Evolutionary conservation across 1,140 invertebrate genomes (phyloP).

Genomic region (Hyphantria cunea): DNA sequence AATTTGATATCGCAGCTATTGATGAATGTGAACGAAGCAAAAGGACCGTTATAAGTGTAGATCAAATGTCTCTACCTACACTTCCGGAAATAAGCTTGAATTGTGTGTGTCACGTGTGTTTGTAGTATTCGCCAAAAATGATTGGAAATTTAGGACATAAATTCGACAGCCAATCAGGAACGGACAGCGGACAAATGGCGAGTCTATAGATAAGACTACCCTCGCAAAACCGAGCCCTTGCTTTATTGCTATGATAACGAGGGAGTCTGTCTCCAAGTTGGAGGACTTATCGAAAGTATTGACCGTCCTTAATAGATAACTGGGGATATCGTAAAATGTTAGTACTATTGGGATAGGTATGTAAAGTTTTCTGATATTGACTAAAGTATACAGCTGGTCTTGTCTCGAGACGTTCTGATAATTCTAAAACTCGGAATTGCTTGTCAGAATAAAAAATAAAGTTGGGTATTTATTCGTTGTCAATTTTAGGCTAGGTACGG

Average conservation of each 20-base stretch:
- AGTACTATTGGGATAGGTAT: not conserved
- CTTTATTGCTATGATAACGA: constrained; percentile 5
- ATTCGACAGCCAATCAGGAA: not conserved
- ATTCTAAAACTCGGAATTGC: not conserved
- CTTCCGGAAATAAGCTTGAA: too few relatives aligned
- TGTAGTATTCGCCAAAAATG: too few relatives aligned
- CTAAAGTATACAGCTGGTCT: too few relatives aligned
- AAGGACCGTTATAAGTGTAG: too few relatives aligned
- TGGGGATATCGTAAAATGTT: constrained; percentile 1
- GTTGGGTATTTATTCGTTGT: too few relatives aligned
- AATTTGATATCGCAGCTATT: too few relatives aligned
- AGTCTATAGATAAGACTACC: constrained; percentile 1
- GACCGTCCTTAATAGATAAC: not conserved
- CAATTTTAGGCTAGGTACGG: too few relatives aligned
- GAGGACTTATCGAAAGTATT: constrained; percentile 5
- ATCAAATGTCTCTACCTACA: too few relatives aligned
- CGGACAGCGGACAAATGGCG: not conserved
- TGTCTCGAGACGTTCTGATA: not conserved
- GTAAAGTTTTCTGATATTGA: not conserved
- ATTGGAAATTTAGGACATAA: not conserved
- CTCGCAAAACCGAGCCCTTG: not conserved
- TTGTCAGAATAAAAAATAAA: too few relatives aligned
- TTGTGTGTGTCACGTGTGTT: too few relatives aligned
- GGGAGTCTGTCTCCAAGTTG: not conserved
- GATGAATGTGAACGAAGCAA: too few relatives aligned